Conservation (phyloP, 2,797 vertebrate species). For the Microctenopoma stevenorrisi region DNA sequence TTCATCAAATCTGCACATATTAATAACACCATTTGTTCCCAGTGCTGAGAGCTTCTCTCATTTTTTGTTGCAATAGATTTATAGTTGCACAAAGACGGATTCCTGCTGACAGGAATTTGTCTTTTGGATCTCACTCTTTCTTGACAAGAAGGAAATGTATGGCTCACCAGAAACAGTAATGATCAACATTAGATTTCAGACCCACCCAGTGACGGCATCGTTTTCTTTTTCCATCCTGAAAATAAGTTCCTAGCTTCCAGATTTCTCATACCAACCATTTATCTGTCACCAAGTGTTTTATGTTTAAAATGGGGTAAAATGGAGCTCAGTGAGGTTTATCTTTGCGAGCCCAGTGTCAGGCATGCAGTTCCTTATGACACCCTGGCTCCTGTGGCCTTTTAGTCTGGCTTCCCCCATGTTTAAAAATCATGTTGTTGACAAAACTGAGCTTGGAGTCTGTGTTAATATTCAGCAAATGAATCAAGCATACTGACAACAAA, state of each 20-base stretch:
- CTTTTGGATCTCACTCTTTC: constrained; percentile 40
- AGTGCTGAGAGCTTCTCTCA: constrained; percentile 32
- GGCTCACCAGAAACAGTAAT: constrained; percentile 11
- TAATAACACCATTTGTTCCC: constrained; percentile 53
- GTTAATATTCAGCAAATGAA: constrained; percentile 76
- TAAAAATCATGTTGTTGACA: constrained; percentile 43
- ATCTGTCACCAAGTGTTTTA: constrained; percentile 74
- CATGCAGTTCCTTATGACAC: constrained; percentile 84
- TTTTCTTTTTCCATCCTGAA: not conserved
- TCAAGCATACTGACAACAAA: constrained; percentile 85
- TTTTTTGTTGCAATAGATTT: constrained; percentile 24
- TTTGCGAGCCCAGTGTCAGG: constrained; percentile 80
- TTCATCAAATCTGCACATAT: constrained; percentile 24
- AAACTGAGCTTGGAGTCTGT: constrained; percentile 58
- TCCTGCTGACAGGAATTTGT: constrained; percentile 40
- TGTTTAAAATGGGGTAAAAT: constrained; percentile 84
- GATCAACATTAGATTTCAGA: constrained; percentile 16
- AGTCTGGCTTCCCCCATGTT: not conserved
- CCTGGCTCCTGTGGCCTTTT: constrained; percentile 75
- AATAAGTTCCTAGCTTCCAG: constrained; percentile 13
- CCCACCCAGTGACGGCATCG: not conserved
- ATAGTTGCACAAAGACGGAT: constrained; percentile 32
- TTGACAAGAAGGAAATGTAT: constrained; percentile 19
- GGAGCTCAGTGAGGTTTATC: constrained; percentile 71
- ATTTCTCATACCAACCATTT: constrained; percentile 35